phyloP scores from a whole-genome alignment of 2,888 invertebrate genomes.

The Exephanes ischioxanthus region DNA sequence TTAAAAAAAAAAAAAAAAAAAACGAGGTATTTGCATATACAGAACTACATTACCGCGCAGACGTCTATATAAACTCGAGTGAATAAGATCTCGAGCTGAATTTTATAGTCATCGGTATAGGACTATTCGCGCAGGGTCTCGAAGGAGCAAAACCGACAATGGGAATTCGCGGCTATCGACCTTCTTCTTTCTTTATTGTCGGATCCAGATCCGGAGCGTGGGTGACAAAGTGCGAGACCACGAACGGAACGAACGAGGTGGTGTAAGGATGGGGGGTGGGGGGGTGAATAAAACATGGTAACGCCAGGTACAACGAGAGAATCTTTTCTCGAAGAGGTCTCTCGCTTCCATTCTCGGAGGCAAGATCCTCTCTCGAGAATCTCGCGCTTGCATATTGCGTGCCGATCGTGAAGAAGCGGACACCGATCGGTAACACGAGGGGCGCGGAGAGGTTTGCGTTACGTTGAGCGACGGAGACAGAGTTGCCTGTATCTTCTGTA shows the following conservation, averaged over 20 bases:
- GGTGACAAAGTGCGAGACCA: constrained; percentile 20
- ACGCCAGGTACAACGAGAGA: not conserved
- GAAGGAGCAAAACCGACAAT: constrained; percentile 8
- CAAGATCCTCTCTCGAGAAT: not conserved
- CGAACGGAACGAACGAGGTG: constrained; percentile 2
- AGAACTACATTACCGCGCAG: constrained; percentile 19
- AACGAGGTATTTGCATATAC: constrained; percentile 14
- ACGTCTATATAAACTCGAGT: constrained; percentile 25
- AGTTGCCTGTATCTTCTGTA: not conserved
- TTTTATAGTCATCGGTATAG: constrained; percentile 24
- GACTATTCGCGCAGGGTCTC: not conserved
- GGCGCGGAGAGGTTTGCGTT: not conserved
- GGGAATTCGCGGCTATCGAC: constrained; percentile 18
- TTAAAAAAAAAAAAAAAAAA: constrained; percentile 27
- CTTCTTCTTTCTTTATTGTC: constrained; percentile 10
- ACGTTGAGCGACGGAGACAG: not conserved
- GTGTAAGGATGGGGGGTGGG: too few species aligned
- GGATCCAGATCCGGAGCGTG: constrained; percentile 34
- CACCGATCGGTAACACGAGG: not conserved
- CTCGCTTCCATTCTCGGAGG: not conserved
- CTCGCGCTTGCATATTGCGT: not conserved
- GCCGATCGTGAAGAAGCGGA: not conserved
- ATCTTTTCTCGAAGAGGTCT: not conserved
- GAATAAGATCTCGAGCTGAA: constrained; percentile 41
- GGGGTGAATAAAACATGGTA: not conserved